Evolutionary conservation across 1,140 invertebrate genomes (phyloP).

Genomic region (Apis laboriosa): DNA sequence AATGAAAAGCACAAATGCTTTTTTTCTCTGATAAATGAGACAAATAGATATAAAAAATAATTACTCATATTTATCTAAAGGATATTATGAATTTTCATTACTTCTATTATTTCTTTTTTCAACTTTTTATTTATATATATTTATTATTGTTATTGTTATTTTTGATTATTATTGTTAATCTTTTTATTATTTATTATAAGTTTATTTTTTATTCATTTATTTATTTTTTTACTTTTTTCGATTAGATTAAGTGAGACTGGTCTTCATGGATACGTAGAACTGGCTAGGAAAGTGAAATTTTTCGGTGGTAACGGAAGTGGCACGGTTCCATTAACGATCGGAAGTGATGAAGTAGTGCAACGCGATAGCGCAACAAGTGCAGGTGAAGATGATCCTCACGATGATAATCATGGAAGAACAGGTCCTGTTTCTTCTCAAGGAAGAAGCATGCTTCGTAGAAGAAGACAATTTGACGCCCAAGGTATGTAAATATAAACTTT

Average conservation of each 20-base stretch:
- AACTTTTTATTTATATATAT: too few species aligned
- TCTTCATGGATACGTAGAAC: constrained; percentile 74
- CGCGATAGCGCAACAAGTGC: constrained; percentile 79
- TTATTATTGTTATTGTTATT: too few species aligned
- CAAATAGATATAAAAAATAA: too few species aligned
- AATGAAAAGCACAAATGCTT: too few species aligned
- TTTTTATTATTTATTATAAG: neutral
- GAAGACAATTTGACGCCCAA: constrained; percentile 78
- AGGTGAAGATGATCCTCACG: constrained; percentile 77
- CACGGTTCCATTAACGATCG: constrained; percentile 67
- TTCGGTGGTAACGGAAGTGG: constrained; percentile 70
- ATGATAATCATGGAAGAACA: constrained; percentile 67
- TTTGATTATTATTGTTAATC: neutral
- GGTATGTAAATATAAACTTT: constrained; percentile 62
- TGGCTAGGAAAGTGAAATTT: constrained; percentile 75
- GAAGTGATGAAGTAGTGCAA: constrained; percentile 75
- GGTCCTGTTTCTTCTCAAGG: constrained; percentile 71
- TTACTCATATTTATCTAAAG: too few species aligned
- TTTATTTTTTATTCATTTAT: neutral
- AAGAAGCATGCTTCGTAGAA: constrained; percentile 75
- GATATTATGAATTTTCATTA: too few species aligned
- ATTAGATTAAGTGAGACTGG: constrained; percentile 76
- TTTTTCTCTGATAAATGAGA: too few species aligned
- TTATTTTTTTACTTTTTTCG: neutral
- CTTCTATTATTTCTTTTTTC: too few species aligned